Evolutionary conservation across 2,113 vertebrate species (phyloP), one percentile per base, ranked within the genome.

Genomic region (Oreochromis tanganicae): DNA sequence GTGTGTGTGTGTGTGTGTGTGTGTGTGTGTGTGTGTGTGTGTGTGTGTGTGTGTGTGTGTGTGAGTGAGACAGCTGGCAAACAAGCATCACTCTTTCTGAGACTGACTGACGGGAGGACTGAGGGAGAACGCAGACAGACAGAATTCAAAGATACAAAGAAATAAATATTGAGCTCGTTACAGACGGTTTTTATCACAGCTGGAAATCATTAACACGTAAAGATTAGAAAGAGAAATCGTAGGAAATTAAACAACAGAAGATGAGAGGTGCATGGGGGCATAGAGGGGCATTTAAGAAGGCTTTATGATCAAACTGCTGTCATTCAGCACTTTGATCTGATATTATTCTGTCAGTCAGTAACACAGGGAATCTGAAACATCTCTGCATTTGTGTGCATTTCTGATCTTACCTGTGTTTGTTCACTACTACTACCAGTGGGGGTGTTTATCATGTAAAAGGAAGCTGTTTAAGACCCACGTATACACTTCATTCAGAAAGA

Each of bases 61-160:
- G 71, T 41, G 82, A 55, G 34, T 27, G 55, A 41, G 91, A 88
- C 89, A 90, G 87, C 88, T 92, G 87, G 90, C 84, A 95, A 93
- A 88, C 75, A 90, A 61, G 87, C 82, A 73, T 88, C 71, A 57
- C 55, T 90, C 46, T 52, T 10, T 80, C 66, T 80, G 43, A 92
- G 86, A 59, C 56, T 86, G 88, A 93, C 83, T 92, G 92, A 91
- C 91, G 93, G 81, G 7, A 82, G 36, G 75, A 84, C 83, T 75
- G 54, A 78, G 54, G 68, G 29, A 80, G 90, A 88, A 91, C 27
- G 34, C 59, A 84, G 57, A 43, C 73, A 38, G 17, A 43, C 29
- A 59, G 46, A 48, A 79, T 59, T 8, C 9, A 66, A 24, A 83
- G 55, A 55, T 63, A 21, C 38, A 87, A 83, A 78, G 50, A 82